A percentile compares a stretch with the other conserved stretches of the same genome.
Conservation (phyloP, 2,797 vertebrate species). For the Salmo trutta region DNA sequence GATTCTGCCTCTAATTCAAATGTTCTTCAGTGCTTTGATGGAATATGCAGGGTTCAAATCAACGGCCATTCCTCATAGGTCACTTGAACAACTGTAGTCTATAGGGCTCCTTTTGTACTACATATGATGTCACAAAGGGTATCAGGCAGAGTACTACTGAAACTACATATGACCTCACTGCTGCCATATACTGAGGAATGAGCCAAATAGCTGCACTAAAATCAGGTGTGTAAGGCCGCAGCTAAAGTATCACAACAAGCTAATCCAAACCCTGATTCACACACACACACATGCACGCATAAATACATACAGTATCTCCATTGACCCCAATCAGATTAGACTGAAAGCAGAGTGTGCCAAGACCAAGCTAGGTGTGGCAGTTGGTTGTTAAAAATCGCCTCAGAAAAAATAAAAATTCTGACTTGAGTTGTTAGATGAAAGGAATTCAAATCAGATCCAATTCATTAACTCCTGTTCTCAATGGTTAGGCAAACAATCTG, state of each 20-base stretch:
- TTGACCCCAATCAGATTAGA: conserved; percentile 56
- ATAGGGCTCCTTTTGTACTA: conserved; percentile 43
- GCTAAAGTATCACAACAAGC: not conserved
- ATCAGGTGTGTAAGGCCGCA: not conserved
- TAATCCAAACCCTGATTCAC: not conserved
- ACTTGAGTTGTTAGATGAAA: conserved; percentile 28
- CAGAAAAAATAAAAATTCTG: conserved; percentile 42
- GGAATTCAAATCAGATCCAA: conserved; percentile 43
- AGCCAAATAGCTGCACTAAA: conserved; percentile 23
- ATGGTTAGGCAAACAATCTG: conserved; percentile 53
- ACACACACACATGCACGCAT: not conserved
- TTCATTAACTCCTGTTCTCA: conserved; percentile 44
- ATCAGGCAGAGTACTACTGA: not conserved
- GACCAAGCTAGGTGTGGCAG: conserved; percentile 56
- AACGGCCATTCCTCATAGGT: conserved; percentile 50
- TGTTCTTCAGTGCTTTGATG: conserved; percentile 14
- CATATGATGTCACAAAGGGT: not conserved
- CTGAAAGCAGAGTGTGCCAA: conserved; percentile 51
- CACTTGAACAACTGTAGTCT: conserved; percentile 13
- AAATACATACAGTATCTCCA: conserved; percentile 24
- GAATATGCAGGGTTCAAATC: conserved; percentile 36
- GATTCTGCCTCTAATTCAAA: conserved; percentile 22
- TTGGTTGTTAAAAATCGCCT: conserved; percentile 50
- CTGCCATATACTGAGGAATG: conserved; percentile 64
- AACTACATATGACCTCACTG: conserved; percentile 57